Percentiles rank a stretch among this genome's conserved stretches.
Evolutionary conservation across 1,140 invertebrate species (phyloP).

Genomic region (Heterodera carotae): DNA sequence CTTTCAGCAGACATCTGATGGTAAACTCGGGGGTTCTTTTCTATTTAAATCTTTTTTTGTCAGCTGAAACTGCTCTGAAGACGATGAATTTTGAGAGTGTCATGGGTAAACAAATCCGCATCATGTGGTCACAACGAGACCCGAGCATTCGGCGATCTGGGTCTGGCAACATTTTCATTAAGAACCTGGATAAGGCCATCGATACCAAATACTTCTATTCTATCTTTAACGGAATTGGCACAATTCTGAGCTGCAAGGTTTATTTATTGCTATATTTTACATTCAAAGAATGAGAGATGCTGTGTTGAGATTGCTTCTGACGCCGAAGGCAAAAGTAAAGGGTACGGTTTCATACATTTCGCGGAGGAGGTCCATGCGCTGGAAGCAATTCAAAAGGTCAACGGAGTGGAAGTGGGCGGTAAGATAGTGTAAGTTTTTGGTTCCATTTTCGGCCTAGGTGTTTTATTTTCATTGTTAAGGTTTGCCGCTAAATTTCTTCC

Average conservation of each 20-base stretch:
- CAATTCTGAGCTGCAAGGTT: slow-evolving; percentile 96
- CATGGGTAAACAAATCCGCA: slow-evolving; percentile 93
- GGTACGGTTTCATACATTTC: slow-evolving; percentile 99
- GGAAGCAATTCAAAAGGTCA: slow-evolving; percentile 90
- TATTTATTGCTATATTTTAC: too few species aligned
- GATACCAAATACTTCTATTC: slow-evolving; percentile 99
- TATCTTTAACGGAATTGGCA: slow-evolving; percentile 98
- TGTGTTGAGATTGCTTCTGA: slow-evolving; percentile 78
- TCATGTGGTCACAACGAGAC: slow-evolving; percentile 99
- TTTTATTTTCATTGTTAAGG: too few species aligned
- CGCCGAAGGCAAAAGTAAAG: slow-evolving; percentile 90
- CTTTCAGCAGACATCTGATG: slow-evolving; percentile 95
- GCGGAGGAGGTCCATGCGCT: slow-evolving; percentile 98
- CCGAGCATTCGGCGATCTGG: slow-evolving; percentile 95
- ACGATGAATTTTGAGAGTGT: slow-evolving; percentile 99
- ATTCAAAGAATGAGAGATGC: not conserved
- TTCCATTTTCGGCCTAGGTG: too few species aligned
- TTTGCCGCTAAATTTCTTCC: slow-evolving; percentile 97
- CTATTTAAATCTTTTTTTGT: slow-evolving; percentile 1
- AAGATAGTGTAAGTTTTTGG: slow-evolving; percentile 78
- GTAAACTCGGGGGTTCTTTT: slow-evolving; percentile 35
- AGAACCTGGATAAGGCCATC: slow-evolving; percentile 93
- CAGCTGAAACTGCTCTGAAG: slow-evolving; percentile 95
- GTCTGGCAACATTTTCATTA: slow-evolving; percentile 99
- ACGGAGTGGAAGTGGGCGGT: slow-evolving; percentile 89